Base-by-base conservation (phyloP, 2,113 vertebrate species). In the Furnarius figulus region DNA sequence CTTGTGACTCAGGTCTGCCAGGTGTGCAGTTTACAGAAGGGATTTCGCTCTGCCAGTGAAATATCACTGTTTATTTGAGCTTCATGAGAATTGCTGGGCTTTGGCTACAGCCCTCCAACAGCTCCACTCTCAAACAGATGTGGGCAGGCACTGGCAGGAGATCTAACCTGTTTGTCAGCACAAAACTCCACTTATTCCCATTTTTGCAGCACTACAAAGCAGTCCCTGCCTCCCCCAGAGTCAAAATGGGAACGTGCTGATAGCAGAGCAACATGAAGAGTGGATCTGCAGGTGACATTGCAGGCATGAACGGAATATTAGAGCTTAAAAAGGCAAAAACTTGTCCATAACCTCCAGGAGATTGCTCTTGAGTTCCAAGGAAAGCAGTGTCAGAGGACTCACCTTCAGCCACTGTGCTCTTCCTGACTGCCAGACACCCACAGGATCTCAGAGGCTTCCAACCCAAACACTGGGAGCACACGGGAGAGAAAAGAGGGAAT, bases 211-310 rank as follows among this genome's bases (percentile, higher is more conserved):
- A 18, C 44, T 16, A 9, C 9, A 27, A 81, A 61, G 33, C 0
- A 3, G 33, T 25, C 40, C 13, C 31, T 40, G 31, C 21, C 30
- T 21, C 50, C 28, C 39, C 30, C 40, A 37, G 15, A 71, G 21
- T 46, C 61, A 49, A 49, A 44, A 44, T 1, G 3, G 33, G 30
- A 42, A 27, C 0, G 0, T 10, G 25, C 7, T 33, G 20, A 44
- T 50, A 30, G 14, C 55, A 37, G 33, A 82, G 25, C 55, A 56
- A 42, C 21, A 37, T 8, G 50, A 63, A 47, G 24, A 65, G 40
- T 9, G 42, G 50, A 28, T 62, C 70, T 78, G 39, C 27, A 33
- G 66, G 52, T 31, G 39, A 23, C 22, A 18, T 9, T 12, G 35
- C 15, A 25, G 33, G 20, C 24, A 30, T 12, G 5, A 70, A 59